Base-by-base conservation (phyloP, 2,888 invertebrate species). In the Latrodectus hesperus region DNA sequence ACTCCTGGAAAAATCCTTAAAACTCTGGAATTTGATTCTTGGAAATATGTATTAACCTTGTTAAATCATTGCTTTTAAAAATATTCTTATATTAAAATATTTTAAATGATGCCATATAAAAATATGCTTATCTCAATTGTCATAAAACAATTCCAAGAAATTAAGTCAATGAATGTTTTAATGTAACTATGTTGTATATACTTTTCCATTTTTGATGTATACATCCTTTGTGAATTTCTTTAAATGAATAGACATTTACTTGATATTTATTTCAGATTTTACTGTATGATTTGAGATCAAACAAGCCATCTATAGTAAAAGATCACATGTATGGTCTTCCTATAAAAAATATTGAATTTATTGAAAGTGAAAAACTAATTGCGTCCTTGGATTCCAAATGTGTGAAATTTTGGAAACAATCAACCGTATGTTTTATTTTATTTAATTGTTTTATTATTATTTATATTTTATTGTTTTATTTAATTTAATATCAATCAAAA, bases 321-420 rank as follows among this genome's bases (percentile, higher is more conserved):
- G 99, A 99, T 93, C 99, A 99, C 91, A 95, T 97, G 94, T 98
- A 98, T 92, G 96, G 96, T 88, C 93, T 96, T 75, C 98, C 99
- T 0, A 98, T 99, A 78, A 97, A 95, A 92, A 94, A 95, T 91
- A 93, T 99, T 81, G 95, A 95, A 70, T 99, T 98, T 92, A 97
- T 98, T 91, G 80, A 90, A 22, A 88, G 90, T 90, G 95, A 96
- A 93, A 95, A 97, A 91, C 94, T 96, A 89, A 95, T 98, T 55
- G 95, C 97, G 91, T 97, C 98, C 0, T 95, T 98, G 95, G 98
- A 98, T 92, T 94, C 95, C 84, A 95, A 96, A 81, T 95, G 97
- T 89, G 93, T 98, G 0, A 98, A 98, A 93, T 95, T 98, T 91
- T 98, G 98, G 98, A 95, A 97, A 91, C 95, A 95, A 92, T 94